Base-by-base conservation (phyloP, 2,113 vertebrate species). In the Triplophysa tibetana region DNA sequence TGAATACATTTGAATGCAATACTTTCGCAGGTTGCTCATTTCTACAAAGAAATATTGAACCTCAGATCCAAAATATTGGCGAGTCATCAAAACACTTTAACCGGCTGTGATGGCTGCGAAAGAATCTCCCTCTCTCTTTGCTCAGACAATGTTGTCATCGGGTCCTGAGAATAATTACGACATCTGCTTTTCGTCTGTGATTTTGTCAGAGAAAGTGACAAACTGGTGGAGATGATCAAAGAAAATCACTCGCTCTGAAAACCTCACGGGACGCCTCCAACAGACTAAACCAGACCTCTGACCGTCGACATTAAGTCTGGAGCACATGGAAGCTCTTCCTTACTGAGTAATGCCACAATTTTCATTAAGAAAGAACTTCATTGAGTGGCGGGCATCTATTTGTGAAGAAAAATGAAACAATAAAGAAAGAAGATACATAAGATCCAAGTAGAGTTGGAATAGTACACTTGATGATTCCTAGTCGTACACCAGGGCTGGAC, bases 181-280 rank as follows among this genome's bases (percentile, higher is more conserved):
- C 83, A 82, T 75, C 41, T 77, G 69, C 65, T 74, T 80, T 80
- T 68, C 62, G 67, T 48, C 16, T 29, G 81, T 80, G 50, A 52
- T 82, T 82, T 54, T 75, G n/a, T 16, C n/a, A 13, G 29, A 63
- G 41, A 78, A 84, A 58, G 75, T 48, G 69, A 84, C 43, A 78
- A 81, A 72, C 64, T 50, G 70, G 78, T 81, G 60, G 73, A 64
- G 19, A 64, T 26, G 9, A 74, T 78, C 63, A n/a, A 52, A 78
- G 62, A 73, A 52, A 62, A 56, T 41, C 50, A 70, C 56, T 70
- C 70, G 52, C 65, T 54, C 48, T 12, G 48, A 65, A 52, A 19
- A 14, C 17, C 61, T 67, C 69, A 76, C 62, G 58, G 58, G 61
- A 33, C 19, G 24, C 33, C 33, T 38, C 33, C 33, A 38, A 78